Base-by-base conservation (phyloP, 2,888 invertebrate genomes). In the Drosophila mayaguana region DNA sequence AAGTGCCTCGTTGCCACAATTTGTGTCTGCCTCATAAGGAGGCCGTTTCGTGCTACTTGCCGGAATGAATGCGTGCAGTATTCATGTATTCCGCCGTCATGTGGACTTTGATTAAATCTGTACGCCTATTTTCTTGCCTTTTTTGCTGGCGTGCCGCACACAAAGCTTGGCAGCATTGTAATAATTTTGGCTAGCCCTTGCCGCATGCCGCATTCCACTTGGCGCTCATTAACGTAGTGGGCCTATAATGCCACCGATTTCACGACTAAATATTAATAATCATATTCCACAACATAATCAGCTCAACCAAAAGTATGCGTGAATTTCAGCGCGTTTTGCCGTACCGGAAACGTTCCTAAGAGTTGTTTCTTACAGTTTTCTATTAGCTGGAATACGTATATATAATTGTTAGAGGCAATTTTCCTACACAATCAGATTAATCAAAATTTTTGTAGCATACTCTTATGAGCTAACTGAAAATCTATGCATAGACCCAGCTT, bases 21-120 rank as follows among this genome's bases (percentile, higher is more conserved):
- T 48, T 18, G 32, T 18, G 50, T 12, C 22, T 38, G n/a, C 36
- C 8, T 25, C 8, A 9, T 16, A 5, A 16, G 25, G 18, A 22
- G 32, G 36, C 46, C 60, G 22, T n/a, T 8, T 57, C 34, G 43
- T 12, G 12, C 22, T 25, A 34, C 16, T 25, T 59, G 50, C 42
- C n/a, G 28, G 5, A 20, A 18, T 8, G n/a, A 55, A 55, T 51
- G 68, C 57, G 38, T 65, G 53, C 54, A 36, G 42, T 54, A 55
- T 50, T 66, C 45, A 68, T 63, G 56, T 75, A 55, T 42, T 28
- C 54, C 53, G 54, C 72, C 75, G 68, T 81, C 63, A 78, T 68
- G 75, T 64, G 68, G 32, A 4, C 32, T 48, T 7, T 63, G 64
- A 78, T 77, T 60, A 65, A 73, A 65, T 78, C 69, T 61, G 62